Evolutionary conservation across 2,797 vertebrate species (phyloP).

Genomic region (Anabas testudineus): DNA sequence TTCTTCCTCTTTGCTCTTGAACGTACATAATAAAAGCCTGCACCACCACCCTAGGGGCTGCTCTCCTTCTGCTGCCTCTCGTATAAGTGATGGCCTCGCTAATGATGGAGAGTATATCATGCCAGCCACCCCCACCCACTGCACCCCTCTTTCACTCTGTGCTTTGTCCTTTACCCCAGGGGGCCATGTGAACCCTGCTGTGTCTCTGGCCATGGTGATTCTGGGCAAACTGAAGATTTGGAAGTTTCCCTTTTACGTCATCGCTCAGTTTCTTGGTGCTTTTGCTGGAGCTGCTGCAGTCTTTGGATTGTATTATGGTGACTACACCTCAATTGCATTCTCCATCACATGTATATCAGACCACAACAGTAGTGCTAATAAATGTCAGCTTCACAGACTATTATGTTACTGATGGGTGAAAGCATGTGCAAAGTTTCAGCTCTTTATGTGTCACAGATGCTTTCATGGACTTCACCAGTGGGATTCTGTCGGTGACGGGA

Average conservation of each 20-base stretch:
- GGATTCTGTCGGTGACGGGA: conserved; percentile 89
- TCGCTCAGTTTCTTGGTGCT: conserved; percentile 94
- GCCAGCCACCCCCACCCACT: conserved; percentile 43
- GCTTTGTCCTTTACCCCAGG: conserved; percentile 79
- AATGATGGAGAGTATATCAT: conserved; percentile 62
- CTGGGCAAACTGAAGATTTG: conserved; percentile 93
- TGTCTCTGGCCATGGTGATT: conserved; percentile 95
- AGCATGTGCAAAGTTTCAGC: background rate
- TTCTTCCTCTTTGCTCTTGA: conserved; percentile 43
- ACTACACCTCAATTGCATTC: conserved; percentile 46
- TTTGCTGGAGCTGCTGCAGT: conserved; percentile 92
- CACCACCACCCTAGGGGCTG: conserved; percentile 47
- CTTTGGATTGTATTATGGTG: conserved; percentile 94
- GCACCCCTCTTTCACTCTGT: conserved; percentile 42
- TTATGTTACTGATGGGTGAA: too few species aligned
- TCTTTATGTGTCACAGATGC: conserved; percentile 83
- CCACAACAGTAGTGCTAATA: background rate
- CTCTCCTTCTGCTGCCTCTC: conserved; percentile 68
- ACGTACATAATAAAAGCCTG: conserved; percentile 48
- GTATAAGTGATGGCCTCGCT: conserved; percentile 63
- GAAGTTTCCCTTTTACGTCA: conserved; percentile 94
- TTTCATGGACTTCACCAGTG: conserved; percentile 90
- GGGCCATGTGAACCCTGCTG: conserved; percentile 89
- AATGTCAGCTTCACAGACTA: too few species aligned
- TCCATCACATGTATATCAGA: background rate